Conservation (phyloP, 2,797 vertebrate genomes). For the Poeciliopsis infans region DNA sequence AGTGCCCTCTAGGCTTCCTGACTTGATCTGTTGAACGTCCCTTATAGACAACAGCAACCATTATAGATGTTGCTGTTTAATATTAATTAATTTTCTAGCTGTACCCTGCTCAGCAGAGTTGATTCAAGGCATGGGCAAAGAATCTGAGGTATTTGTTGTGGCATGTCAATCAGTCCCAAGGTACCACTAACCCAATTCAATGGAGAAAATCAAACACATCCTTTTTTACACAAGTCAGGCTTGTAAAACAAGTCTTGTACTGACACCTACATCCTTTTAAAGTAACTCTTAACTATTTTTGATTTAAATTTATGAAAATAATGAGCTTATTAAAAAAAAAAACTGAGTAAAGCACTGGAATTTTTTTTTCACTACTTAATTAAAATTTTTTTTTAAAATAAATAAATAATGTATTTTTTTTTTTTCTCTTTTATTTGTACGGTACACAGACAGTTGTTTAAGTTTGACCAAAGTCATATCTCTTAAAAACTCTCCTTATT, state of each 20-base stretch:
- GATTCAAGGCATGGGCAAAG: constrained; percentile 48
- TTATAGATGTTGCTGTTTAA: constrained; percentile 37
- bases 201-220: constrained; percentile 74
- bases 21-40: constrained; percentile 26
- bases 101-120: constrained; percentile 11
- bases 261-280: constrained; percentile 31
- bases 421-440: neutral
- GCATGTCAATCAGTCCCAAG: constrained; percentile 62
- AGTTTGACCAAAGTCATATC: constrained; percentile 35
- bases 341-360: neutral
- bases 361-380: neutral
- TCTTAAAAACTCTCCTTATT: constrained; percentile 17
- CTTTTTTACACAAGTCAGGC: constrained; percentile 69
- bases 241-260: constrained; percentile 52
- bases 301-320: neutral
- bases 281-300: constrained; percentile 8
- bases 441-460: constrained; percentile 9
- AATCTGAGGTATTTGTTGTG: constrained; percentile 57
- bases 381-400: neutral
- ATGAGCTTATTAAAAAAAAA: neutral
- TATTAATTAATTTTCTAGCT: constrained; percentile 17
- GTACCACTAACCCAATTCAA: constrained; percentile 68
- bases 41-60: constrained; percentile 20
- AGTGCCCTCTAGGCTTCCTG: neutral
- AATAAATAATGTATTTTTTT: neutral